Conservation (phyloP, 2,888 invertebrate genomes). For the Aphodius sticticus region DNA sequence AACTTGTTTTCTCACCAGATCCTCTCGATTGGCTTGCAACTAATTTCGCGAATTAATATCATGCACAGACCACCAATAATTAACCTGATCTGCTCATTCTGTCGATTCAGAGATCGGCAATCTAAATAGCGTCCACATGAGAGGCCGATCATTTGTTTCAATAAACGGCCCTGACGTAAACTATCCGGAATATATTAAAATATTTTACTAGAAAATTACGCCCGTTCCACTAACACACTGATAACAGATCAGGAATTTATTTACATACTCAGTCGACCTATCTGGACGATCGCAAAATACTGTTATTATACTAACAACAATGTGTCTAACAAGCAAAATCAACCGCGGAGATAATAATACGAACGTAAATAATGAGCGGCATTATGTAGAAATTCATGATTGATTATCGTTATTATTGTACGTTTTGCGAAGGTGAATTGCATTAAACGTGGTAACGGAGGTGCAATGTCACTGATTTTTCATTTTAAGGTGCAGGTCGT, state of each 20-base stretch:
- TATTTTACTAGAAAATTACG: conserved; percentile 4
- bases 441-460: not conserved
- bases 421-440: not conserved
- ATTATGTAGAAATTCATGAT: conserved; percentile 4
- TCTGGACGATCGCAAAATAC: not conserved
- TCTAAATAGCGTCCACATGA: too few species aligned
- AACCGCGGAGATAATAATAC: not conserved
- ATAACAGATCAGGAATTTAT: not conserved
- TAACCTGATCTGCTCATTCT: too few species aligned
- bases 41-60: too few species aligned
- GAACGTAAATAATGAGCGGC: not conserved
- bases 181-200: conserved; percentile 4
- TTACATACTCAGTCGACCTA: not conserved
- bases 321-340: conserved; percentile 4
- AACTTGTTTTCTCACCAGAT: too few species aligned
- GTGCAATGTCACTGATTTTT: not conserved
- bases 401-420: not conserved
- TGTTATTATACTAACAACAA: conserved; percentile 4
- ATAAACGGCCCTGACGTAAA: conserved; percentile 4
- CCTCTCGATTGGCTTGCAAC: too few species aligned
- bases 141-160: not conserved
- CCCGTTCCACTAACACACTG: not conserved
- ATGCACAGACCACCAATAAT: too few species aligned
- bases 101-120: too few species aligned
- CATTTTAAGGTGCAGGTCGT: too few species aligned